Evolutionary conservation across 1,140 invertebrate genomes (phyloP), one percentile per base, ranked within the genome.

Genomic region (Cydia strobilella): DNA sequence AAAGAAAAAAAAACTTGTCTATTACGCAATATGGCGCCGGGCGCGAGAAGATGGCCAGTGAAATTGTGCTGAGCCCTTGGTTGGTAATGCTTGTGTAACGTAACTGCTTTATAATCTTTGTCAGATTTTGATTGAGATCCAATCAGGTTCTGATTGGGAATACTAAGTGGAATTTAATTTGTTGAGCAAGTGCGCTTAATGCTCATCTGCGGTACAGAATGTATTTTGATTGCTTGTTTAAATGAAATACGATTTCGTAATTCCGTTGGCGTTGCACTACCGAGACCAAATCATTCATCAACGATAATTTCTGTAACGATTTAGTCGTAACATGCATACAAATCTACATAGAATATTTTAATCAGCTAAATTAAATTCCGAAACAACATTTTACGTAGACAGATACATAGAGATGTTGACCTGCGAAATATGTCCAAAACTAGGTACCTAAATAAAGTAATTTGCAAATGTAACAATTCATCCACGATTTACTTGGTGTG

Each of bases 11-110:
- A 69, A 69, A 63, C 9, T 39, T 69, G 65, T 69, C 65, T 69
- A 39, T 69, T 69, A 69, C 65, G 65, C 65, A 69, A 69, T 35
- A 69, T 69, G 65, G 65, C 65, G 65, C 65, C 63, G 27, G 25
- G 23, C 65, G 65, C 31, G 65, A 42, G 65, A 69, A 69, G 65
- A 69, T 42, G 15, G 31, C 65, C 65, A 69, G 65, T 39, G 35
- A 42, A 69, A 20, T 39, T 31, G 27, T 31, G 13, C 27, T 66
- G 65, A 69, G 65, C 65, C 65, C 65, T 69, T 69, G 35, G n/a
- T 69, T 42, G 4, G 63, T 66, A 69, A 69, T 42, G 65, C 65
- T 69, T 69, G 31, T 69, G 65, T 18, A 69, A 69, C 35, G 1
- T 69, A 69, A 69, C 35, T n/a, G 9, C 65, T 69, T 42, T 69